A percentile compares a stretch with the other conserved stretches of the same genome.
Evolutionary conservation across 2,113 vertebrate genomes (phyloP).

Genomic region (Takifugu flavidus): DNA sequence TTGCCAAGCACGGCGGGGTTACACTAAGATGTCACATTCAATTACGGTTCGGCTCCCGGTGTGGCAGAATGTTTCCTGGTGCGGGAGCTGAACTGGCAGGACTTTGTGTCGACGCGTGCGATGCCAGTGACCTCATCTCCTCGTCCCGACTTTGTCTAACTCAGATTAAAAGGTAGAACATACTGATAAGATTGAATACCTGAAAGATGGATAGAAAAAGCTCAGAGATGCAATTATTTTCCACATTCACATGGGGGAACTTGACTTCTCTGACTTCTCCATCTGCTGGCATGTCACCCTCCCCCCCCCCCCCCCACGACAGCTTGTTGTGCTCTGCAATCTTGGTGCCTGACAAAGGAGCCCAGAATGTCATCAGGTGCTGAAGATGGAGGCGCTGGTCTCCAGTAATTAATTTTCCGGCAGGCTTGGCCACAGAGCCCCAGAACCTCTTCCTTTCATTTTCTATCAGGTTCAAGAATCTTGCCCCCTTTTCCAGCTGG

Average conservation of each 20-base stretch:
- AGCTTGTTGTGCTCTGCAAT: slow-evolving; percentile 18
- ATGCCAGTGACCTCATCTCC: not conserved
- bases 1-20: slow-evolving; percentile 22
- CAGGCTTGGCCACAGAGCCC: slow-evolving; percentile 35
- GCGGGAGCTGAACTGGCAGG: slow-evolving; percentile 1
- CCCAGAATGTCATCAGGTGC: slow-evolving; percentile 29
- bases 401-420: slow-evolving; percentile 58
- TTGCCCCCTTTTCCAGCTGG: slow-evolving; percentile 18
- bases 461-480: slow-evolving; percentile 55
- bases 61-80: slow-evolving; percentile 20
- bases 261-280: not conserved
- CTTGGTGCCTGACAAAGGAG: slow-evolving; percentile 2
- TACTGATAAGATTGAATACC: too few relatives aligned
- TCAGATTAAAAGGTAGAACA: not conserved
- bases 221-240: not conserved
- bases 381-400: slow-evolving; percentile 17
- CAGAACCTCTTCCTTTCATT: slow-evolving; percentile 49
- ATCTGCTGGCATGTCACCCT: slow-evolving; percentile 22
- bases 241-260: not conserved
- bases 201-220: too few relatives aligned
- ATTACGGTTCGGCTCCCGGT: slow-evolving; percentile 10
- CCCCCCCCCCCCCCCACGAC: not conserved
- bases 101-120: slow-evolving; percentile 3
- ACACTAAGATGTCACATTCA: slow-evolving; percentile 37
- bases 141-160: not conserved